Conservation (phyloP, 2,113 vertebrate genomes). For the Semicossyphus pulcher region DNA sequence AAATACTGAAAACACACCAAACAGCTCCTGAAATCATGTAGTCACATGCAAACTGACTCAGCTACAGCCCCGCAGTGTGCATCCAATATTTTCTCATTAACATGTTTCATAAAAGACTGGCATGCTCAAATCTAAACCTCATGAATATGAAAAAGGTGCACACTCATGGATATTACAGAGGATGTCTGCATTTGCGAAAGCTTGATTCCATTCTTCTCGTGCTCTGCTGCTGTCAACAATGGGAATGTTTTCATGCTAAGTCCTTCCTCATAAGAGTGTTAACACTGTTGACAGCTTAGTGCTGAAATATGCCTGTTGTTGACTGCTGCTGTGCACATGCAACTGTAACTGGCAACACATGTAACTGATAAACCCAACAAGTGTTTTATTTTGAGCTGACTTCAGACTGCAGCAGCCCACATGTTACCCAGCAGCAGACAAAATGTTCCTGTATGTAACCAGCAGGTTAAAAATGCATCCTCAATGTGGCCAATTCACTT, state of each 20-base stretch:
- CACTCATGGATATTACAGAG: constrained; percentile 39
- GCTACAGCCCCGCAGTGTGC: constrained; percentile 18
- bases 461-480: too few relatives aligned
- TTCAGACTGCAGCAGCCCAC: too few relatives aligned
- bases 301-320: constrained; percentile 37
- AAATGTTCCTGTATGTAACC: too few relatives aligned
- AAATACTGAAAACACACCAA: too few relatives aligned
- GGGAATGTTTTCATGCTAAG: constrained; percentile 34
- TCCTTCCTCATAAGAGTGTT: constrained; percentile 39
- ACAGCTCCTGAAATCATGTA: constrained; percentile 2
- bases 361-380: too few relatives aligned
- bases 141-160: constrained; percentile 65
- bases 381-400: too few relatives aligned
- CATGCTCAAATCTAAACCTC: constrained; percentile 36
- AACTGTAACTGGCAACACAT: too few relatives aligned
- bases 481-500: too few relatives aligned
- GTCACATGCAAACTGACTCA: constrained; percentile 22
- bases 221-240: constrained; percentile 37
- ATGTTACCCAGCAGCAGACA: too few relatives aligned
- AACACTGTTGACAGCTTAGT: constrained; percentile 53
- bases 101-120: constrained; percentile 50
- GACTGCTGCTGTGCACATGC: constrained; percentile 17
- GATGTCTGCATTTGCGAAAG: constrained; percentile 42
- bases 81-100: constrained; percentile 50
- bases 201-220: constrained; percentile 52